Base-by-base conservation (phyloP, 1,140 invertebrate species). In the Notospermus geniculatus region DNA sequence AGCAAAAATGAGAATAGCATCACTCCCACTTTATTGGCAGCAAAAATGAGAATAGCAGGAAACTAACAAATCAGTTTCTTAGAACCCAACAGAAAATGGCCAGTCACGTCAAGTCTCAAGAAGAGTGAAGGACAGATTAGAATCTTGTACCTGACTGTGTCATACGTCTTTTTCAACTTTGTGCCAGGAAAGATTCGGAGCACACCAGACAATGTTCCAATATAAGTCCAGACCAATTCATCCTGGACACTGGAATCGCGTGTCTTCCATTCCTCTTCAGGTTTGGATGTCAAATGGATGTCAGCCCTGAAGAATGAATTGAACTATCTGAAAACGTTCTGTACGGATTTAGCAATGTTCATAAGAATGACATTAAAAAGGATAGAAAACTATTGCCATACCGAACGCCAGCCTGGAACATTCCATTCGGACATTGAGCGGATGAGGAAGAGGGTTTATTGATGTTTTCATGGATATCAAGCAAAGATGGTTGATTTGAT, bases 221-320 rank as follows among this genome's bases (percentile, higher is more conserved):
- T 67, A 63, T 70, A 70, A 19, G 68, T 70, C 68, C 68, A 70
- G 45, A 58, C 65, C 15, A 69, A 57, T 30, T 69, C 58, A 43
- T 70, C 59, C 19, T 67, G 57, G 41, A 54, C 57, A 19, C 60
- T 60, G n/a, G 45, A 15, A 19, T 66, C 30, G 15, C 68, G 43
- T 4, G 15, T 27, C 29, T 32, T 62, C 68, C 68, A 70, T 32
- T 60, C 32, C 1, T 29, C 36, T 58, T 70, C 68, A 29, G 69
- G 19, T 23, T 5, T 50, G 46, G 46, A 5, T 4, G 46, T 50
- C 46, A 50, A n/a, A 9, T 50, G n/a, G 4, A 50, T n/a, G n/a
- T 50, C 46, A 27, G 46, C 46, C 25, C 53, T n/a, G n/a, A n/a
- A n/a, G n/a, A n/a, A n/a, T n/a, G n/a, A n/a, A n/a, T n/a, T n/a